phyloP scores from a whole-genome alignment of 2,888 invertebrate genomes.

The Epinotia nisella region DNA sequence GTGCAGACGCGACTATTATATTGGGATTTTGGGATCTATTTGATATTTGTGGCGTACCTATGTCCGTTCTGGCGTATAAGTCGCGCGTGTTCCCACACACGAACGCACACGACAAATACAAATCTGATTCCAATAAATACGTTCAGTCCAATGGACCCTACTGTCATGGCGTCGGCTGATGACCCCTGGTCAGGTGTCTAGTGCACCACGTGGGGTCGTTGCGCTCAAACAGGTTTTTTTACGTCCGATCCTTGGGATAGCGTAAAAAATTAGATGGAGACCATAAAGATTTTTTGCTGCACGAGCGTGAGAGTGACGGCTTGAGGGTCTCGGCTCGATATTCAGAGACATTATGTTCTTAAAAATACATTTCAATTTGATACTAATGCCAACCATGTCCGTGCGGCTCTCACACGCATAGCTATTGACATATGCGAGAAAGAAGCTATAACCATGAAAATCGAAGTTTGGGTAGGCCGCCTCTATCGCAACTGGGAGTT shows the following conservation, averaged over 20 bases:
- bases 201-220: conserved; percentile 63
- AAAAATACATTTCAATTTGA: not conserved
- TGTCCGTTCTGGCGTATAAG: too few relatives aligned
- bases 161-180: conserved; percentile 40
- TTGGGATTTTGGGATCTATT: not conserved
- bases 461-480: too few relatives aligned
- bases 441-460: not conserved
- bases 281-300: conserved; percentile 10
- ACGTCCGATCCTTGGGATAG: conserved; percentile 30
- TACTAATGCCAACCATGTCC: not conserved
- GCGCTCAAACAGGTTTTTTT: conserved; percentile 59
- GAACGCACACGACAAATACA: not conserved
- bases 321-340: not conserved
- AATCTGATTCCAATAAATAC: not conserved
- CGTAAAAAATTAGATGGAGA: conserved; percentile 17
- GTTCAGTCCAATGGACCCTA: not conserved
- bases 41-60: not conserved
- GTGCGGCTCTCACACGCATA: not conserved
- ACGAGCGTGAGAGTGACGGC: conserved; percentile 1
- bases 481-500: too few relatives aligned
- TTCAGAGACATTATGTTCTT: not conserved
- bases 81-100: too few relatives aligned
- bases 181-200: conserved; percentile 57
- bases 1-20: too few relatives aligned
- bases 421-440: not conserved